Evolutionary conservation across 2,888 invertebrate species (phyloP).

Genomic region (Erebia ligea): DNA sequence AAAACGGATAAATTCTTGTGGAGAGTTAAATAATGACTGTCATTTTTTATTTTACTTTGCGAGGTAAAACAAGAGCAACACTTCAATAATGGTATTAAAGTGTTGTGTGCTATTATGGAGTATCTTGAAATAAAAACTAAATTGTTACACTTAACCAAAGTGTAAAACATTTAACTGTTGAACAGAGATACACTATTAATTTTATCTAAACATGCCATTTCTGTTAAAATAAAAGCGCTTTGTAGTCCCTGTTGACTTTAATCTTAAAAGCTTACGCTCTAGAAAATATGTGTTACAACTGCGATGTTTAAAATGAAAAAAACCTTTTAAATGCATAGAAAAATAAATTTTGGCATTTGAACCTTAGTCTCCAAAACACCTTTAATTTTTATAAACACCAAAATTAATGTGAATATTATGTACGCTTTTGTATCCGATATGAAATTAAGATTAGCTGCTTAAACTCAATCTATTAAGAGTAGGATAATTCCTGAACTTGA

Average conservation of each 20-base stretch:
- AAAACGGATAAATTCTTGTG: not conserved
- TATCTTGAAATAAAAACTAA: not conserved
- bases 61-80: not conserved
- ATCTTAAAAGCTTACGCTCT: slow-evolving; percentile 9
- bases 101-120: not conserved
- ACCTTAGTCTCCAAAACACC: not conserved
- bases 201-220: not conserved
- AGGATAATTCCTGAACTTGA: too few relatives aligned
- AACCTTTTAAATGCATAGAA: not conserved
- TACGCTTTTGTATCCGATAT: too few relatives aligned
- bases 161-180: not conserved
- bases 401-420: not conserved
- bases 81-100: not conserved
- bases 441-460: too few relatives aligned
- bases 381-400: not conserved
- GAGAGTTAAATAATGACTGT: not conserved
- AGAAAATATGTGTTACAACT: slow-evolving; percentile 17
- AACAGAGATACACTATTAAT: not conserved
- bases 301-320: slow-evolving; percentile 4
- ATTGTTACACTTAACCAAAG: not conserved
- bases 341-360: not conserved
- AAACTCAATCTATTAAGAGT: too few relatives aligned
- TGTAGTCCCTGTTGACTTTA: not conserved
- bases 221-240: slow-evolving; percentile 3
- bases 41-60: not conserved